Evolutionary conservation across 2,888 invertebrate genomes (phyloP), one percentile per base, ranked within the genome.

Genomic region (Epirrhoe tristata): DNA sequence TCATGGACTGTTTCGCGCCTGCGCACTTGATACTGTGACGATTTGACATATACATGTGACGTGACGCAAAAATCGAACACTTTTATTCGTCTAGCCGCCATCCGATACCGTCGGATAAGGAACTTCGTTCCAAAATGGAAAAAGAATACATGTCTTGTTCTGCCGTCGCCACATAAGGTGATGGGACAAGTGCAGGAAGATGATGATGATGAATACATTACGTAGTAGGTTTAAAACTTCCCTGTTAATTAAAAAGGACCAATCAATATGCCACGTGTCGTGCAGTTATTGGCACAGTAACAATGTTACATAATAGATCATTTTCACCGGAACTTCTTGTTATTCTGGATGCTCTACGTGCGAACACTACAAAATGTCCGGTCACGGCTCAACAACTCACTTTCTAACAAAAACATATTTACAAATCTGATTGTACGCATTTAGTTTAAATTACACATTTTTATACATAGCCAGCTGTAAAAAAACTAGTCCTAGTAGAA

Each of bases 291-390:
- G 63, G 53, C 69, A 65, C 71, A 63, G 71, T 70, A 73, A 71
- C 69, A 69, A 51, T 67, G 57, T 73, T 89, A 80, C 70, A 67
- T 81, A 89, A 90, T 62, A 24, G 66, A 66, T 43, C 77, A 85
- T 86, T 90, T 90, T 90, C 89, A 88, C 89, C 89, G 90, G 89
- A 90, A 89, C 86, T 79, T 70, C 69, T 90, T 89, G 77, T 74
- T 79, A 89, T 90, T 87, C 89, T 78, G 81, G 78, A 85, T 74
- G 81, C 64, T 61, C 65, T 66, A 61, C 55, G 63, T 62, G 50
- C 60, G 53, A 58, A 66, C 53, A 55, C 48, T 46, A 60, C 62
- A 43, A 68, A 72, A 64, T 67, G 59, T 62, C 60, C 56, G 63
- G 73, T 67, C 66, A 69, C 61, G 73, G 63, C 71, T 67, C 63